Evolutionary conservation across 2,797 vertebrate genomes (phyloP).

Genomic region (Scomberomorus guttatus): DNA sequence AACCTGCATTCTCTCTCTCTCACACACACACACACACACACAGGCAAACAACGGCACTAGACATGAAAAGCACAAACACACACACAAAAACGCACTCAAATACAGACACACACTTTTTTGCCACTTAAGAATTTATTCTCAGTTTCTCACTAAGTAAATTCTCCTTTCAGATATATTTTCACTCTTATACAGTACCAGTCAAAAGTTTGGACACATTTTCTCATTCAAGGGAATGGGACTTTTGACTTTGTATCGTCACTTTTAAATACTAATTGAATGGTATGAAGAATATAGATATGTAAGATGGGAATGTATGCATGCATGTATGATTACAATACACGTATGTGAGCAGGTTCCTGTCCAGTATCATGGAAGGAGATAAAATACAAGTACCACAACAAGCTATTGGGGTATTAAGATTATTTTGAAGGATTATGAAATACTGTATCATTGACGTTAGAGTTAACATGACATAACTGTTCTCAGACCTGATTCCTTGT

Average conservation of each 20-base stretch:
- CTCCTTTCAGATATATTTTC: background rate
- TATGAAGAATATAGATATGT: background rate
- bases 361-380: background rate
- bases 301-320: too few species aligned
- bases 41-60: background rate
- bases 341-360: background rate
- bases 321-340: too few species aligned
- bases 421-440: background rate
- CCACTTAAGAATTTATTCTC: background rate
- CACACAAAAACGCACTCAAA: background rate
- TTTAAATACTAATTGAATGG: background rate
- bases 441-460: background rate
- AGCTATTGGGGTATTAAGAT: background rate
- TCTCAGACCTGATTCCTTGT: background rate
- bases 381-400: background rate
- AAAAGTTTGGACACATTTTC: too few species aligned
- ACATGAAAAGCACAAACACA: background rate
- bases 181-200: too few species aligned
- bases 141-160: background rate
- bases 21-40: conserved; percentile 15
- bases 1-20: conserved; percentile 20
- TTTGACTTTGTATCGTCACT: background rate
- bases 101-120: too few species aligned
- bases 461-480: background rate
- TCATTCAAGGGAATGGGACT: too few species aligned